Evolutionary conservation across 1,140 invertebrate species (phyloP), one percentile per base, ranked within the genome.

Genomic region (Oryctes rhinoceros): DNA sequence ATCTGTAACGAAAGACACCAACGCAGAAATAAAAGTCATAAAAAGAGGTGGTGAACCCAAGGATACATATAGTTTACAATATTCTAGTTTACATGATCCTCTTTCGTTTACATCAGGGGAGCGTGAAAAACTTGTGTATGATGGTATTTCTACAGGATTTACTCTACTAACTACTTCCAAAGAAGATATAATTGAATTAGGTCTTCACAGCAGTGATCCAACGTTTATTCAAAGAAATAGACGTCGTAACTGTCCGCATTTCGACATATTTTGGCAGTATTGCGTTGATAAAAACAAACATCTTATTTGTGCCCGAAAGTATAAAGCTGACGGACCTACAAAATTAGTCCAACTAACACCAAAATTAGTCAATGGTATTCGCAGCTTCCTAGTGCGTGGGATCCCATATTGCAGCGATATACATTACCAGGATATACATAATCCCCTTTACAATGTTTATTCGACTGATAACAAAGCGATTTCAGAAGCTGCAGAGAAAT

Each of bases 211-310:
- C 10, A 76, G 15, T 49, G 75, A 76, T 47, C 75, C 75, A 18
- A 39, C 4, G 7, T 76, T 76, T 18, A 47, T 76, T 13, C 75
- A 76, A 76, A 20, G 47, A 10, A 76, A 76, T 76, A 44, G 15
- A 76, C 75, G 44, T 18, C 10, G n/a, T 5, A 76, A 76, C 18
- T 76, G 15, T 10, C 75, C 75, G 4, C 47, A 76, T 76, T 76
- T 76, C 20, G 75, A 47, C 48, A 44, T 47, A 47, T 76, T 76
- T 18, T 76, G 75, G 75, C 75, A 76, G 9, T 76, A 76, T 47
- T 76, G 75, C 20, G 75, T 76, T 44, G 75, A 76, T 76, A 76
- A 47, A 76, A n/a, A 47, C 0, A 20, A 10, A 3, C 4, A 47
- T n/a, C 20, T 76, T 15, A 76, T 76, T 13, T 76, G 75, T n/a